A percentile compares a stretch with the other conserved stretches of the same genome.
Conservation (phyloP, 37 sponge, comb jelly and placozoan genomes). For the Spongilla lacustris region DNA sequence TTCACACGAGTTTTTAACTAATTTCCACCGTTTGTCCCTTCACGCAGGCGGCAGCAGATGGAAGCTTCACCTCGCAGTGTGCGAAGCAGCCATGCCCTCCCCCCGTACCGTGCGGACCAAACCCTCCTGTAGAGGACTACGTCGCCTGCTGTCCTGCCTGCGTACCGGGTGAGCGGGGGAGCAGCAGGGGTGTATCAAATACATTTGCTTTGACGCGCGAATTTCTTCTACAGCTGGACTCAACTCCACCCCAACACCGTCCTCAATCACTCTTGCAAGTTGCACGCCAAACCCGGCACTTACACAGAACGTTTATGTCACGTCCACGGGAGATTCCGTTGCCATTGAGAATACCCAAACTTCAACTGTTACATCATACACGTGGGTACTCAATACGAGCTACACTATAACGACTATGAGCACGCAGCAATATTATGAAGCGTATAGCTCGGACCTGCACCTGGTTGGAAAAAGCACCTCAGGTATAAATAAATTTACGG, state of each 20-base stretch:
- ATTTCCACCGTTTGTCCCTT: not conserved
- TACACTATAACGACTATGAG: not conserved
- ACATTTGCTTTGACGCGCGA: too few relatives aligned
- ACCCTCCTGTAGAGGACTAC: conserved; percentile 17
- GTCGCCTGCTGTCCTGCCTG: conserved; percentile 56
- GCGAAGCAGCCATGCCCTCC: conserved; percentile 39
- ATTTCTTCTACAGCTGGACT: not conserved
- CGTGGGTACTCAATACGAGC: conserved; percentile 7
- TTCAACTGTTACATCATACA: conserved; percentile 11
- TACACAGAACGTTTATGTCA: conserved; percentile 36
- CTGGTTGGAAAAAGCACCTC: not conserved
- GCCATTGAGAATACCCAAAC: conserved; percentile 33
- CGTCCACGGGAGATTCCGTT: conserved; percentile 4
- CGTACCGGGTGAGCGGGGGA: conserved; percentile 16
- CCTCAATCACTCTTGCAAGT: not conserved
- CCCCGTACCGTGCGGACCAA: conserved; percentile 23
- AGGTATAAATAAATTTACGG: not conserved
- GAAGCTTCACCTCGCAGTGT: not conserved
- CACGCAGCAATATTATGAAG: not conserved
- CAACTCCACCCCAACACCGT: not conserved
- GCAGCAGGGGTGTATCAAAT: too few relatives aligned
- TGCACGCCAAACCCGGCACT: conserved; percentile 19
- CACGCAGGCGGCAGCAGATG: not conserved
- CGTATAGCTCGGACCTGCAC: not conserved
- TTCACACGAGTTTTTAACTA: not conserved